A percentile compares a stretch with the other conserved stretches of the same genome.
Evolutionary conservation across 1,140 invertebrate genomes (phyloP).

Genomic region (Mercenaria mercenaria): DNA sequence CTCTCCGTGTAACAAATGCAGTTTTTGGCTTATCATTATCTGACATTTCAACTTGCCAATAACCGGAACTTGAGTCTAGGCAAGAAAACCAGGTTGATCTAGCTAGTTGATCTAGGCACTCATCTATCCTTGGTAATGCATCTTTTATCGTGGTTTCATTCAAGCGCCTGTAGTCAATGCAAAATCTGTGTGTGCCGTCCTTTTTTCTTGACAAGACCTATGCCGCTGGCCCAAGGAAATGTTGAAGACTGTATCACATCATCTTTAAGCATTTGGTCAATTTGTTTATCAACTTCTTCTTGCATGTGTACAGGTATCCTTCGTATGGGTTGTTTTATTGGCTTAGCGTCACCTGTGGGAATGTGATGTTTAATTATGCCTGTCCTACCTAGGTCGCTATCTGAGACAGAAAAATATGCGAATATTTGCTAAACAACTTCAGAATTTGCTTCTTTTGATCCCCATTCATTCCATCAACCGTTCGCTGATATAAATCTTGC

Average conservation of each 20-base stretch:
- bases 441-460: neutral
- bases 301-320: conserved; percentile 26
- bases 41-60: too few relatives aligned
- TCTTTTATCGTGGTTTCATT: conserved; percentile 69
- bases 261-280: conserved; percentile 74
- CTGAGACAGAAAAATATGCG: conserved; percentile 7
- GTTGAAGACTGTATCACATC: conserved; percentile 82
- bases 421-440: neutral
- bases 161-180: conserved; percentile 86
- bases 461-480: neutral
- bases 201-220: conserved; percentile 86
- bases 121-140: conserved; percentile 60
- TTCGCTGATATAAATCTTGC: neutral
- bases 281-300: conserved; percentile 29
- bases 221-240: conserved; percentile 86
- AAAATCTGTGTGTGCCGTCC: conserved; percentile 85
- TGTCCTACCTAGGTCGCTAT: conserved; percentile 48
- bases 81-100: neutral
- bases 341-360: conserved; percentile 46
- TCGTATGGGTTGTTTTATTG: conserved; percentile 49
- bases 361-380: conserved; percentile 45
- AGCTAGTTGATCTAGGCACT: conserved; percentile 56
- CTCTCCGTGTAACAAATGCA: too few relatives aligned
- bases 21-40: too few relatives aligned
- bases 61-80: too few relatives aligned